Base-by-base conservation (phyloP, 2,797 vertebrate genomes). In the Clamator glandarius region DNA sequence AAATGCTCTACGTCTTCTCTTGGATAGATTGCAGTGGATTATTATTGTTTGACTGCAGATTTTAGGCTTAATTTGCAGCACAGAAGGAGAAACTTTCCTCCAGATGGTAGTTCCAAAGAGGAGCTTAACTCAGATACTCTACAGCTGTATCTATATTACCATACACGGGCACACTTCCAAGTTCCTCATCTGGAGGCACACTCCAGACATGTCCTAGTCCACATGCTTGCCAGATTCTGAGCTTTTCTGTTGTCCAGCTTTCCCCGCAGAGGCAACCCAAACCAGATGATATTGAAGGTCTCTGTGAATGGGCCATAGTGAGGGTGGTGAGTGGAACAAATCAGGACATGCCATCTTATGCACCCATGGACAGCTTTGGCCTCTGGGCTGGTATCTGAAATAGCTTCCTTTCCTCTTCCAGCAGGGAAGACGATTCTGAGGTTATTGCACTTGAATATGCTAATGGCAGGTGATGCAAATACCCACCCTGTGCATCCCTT, bases 31-130 rank as follows among this genome's bases (percentile, higher is more conserved):
- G 52, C 35, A 39, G n/a, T 55, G 51, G 21, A 23, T 68, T 81
- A 48, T 58, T 90, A 21, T 15, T 23, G 36, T 61, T 63, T 89
- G 6, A 14, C 35, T 73, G 48, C 25, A 48, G 1, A 16, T 68
- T 57, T 72, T 61, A 73, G 74, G 44, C 36, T 66, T 89, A n/a
- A 75, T 78, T 78, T 59, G 8, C 59, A 75, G 48, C 0, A 2
- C 72, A 89, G 64, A 76, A 84, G 31, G 57, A 78, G 29, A 89
- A 23, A 41, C 29, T 74, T 79, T 36, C 29, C 36, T 50, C 42
- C 84, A 91, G 69, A 51, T 24, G 33, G 42, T 48, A 15, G 24
- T 66, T 88, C 51, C 72, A 61, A 91, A 64, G 54, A 80, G 64
- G 21, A 84, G 14, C 28, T 82, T 82, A 51, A 54, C 61, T 59